These are phyloP conservation scores for Athalia rosae DNA, from an alignment of 2,888 invertebrate genomes.

Conservation along the genomic window DNA sequence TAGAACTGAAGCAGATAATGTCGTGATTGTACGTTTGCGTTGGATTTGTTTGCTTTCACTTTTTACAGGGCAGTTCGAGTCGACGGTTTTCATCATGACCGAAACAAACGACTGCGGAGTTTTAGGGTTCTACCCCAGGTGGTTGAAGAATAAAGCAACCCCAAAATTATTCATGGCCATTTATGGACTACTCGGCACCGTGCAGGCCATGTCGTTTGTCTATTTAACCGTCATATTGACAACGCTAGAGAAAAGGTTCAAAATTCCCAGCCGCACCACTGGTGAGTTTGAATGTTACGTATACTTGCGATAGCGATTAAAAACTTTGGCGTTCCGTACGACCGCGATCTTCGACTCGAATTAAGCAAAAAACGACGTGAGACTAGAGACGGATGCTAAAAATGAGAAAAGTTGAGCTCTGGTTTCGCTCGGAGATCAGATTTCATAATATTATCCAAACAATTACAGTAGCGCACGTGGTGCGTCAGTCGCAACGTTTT, in stretches of 20 bases:
- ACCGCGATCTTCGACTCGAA: neutral
- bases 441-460: too few relatives aligned
- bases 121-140: constrained; percentile 76
- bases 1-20: neutral
- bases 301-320: too few relatives aligned
- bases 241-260: constrained; percentile 81
- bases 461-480: too few relatives aligned
- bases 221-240: constrained; percentile 81
- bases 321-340: neutral
- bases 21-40: neutral
- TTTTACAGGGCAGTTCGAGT: constrained; percentile 23
- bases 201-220: constrained; percentile 80
- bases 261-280: constrained; percentile 81
- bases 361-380: neutral
- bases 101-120: constrained; percentile 74
- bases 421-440: neutral
- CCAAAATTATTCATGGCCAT: constrained; percentile 78
- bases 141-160: constrained; percentile 78
- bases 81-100: constrained; percentile 11
- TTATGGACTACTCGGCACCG: constrained; percentile 79
- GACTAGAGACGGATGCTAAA: too few relatives aligned
- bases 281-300: constrained; percentile 72
- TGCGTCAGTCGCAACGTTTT: too few relatives aligned
- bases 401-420: neutral
- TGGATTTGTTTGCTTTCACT: neutral